Base-by-base conservation (phyloP, 1,140 invertebrate genomes). In the Ruditapes philippinarum region DNA sequence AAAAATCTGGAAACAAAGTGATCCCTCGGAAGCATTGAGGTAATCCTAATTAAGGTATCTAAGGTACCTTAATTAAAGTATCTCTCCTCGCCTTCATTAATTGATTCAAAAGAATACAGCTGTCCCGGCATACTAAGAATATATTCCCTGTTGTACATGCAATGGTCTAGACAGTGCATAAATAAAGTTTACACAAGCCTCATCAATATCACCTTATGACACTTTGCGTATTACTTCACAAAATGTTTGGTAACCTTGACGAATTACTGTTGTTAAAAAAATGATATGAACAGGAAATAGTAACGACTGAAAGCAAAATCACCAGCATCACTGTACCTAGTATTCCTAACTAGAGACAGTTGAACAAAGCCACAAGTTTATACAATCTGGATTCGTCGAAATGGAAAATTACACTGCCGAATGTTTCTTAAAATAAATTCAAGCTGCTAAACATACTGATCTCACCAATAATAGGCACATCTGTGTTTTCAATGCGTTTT, bases 401-500 rank as follows among this genome's bases (percentile, higher is more conserved):
- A 83, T 28, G 25, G 17, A n/a, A 60, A 60, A 60, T 60, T 57
- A 42, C 33, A 62, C 4, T 65, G 31, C 19, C 12, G 5, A 25
- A 0, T 81, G 25, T 42, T 81, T 81, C 57, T 57, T 28, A 17
- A 19, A 42, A 62, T 49, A 81, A 60, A 81, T 62, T n/a, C 19
- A 22, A 62, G 31, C 60, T 65, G 14, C 60, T 82, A 33, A 84
- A 33, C 83, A 78, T 86, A 19, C 68, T 51, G 36, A 45, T 36
- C 38, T 86, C 83, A 40, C 62, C 83, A 60, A 86, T 57, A n/a
- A 78, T 76, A 5, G 76, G 45, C 9, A 74, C 36, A 28, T 86
- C 83, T 28, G 83, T 70, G 25, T 42, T n/a, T 14, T n/a, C 5
- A 22, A 76, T 38, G 28, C 49, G 65, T 17, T 74, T 57, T 36